These are phyloP conservation scores for Temnothorax curvispinosus DNA, from an alignment of 1,140 invertebrate genomes.

Conservation along the genomic window DNA sequence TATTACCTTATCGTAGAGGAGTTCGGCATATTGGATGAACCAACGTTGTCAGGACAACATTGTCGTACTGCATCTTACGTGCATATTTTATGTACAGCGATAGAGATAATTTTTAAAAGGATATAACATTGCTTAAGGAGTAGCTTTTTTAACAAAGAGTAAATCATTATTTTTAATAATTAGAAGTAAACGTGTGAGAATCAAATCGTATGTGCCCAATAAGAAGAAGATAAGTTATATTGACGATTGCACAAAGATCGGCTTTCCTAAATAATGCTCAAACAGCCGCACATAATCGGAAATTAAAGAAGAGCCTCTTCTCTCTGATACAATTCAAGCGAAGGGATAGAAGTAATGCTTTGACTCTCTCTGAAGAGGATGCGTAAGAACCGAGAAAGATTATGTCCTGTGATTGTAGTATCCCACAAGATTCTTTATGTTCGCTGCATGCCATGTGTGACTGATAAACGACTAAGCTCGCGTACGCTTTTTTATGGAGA, in stretches of 20 bases:
- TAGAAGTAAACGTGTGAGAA: constrained; percentile 33
- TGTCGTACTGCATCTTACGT: constrained; percentile 32
- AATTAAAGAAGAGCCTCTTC: constrained; percentile 35
- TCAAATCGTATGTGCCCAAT: constrained; percentile 54
- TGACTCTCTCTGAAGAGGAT: constrained; percentile 50
- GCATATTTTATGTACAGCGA: constrained; percentile 42
- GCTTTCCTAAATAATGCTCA: constrained; percentile 69
- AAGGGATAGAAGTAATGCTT: constrained; percentile 19
- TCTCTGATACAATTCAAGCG: constrained; percentile 1
- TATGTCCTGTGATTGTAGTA: constrained; percentile 68
- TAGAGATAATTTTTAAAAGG: constrained; percentile 47
- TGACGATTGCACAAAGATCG: constrained; percentile 15
- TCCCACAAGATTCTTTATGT: constrained; percentile 30
- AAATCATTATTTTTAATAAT: constrained; percentile 70
- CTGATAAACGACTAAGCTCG: constrained; percentile 53
- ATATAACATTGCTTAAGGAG: constrained; percentile 31
- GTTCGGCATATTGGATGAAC: constrained; percentile 36
- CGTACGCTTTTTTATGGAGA: constrained; percentile 63
- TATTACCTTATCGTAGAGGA: constrained; percentile 61
- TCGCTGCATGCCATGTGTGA: constrained; percentile 62
- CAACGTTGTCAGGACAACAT: not conserved
- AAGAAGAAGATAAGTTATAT: constrained; percentile 24
- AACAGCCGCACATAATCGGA: constrained; percentile 44
- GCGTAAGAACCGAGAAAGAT: constrained; percentile 58
- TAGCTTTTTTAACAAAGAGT: constrained; percentile 66